Base-by-base conservation (phyloP, 2,797 vertebrate species). In the Chelidonichthys spinosus region DNA sequence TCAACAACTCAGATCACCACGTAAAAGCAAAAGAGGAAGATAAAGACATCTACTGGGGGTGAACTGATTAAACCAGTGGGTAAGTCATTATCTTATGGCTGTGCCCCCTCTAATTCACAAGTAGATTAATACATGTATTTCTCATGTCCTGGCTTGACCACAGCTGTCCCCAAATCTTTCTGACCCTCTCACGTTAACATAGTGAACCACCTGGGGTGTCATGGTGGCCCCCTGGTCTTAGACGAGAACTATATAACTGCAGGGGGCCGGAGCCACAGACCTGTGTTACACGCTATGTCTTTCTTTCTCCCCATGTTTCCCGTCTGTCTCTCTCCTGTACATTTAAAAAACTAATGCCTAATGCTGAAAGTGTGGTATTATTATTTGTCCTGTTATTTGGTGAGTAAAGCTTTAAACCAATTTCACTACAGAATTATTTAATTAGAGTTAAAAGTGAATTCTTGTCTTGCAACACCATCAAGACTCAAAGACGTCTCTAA, bases 381-480 rank as follows among this genome's bases (percentile, higher is more conserved):
- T 5, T 7, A 50, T 18, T 11, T 47, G 44, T 63, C 8, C 2
- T 11, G 5, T n/a, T 36, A 47, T 17, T 61, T 47, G 25, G 25
- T 11, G 50, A 59, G 36, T 73, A 73, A 79, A 50, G 58, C 64
- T 65, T 69, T 42, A 62, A 61, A 72, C 11, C 4, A 1, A 37
- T 3, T 67, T 67, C 11, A 64, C 13, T 36, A 64, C 43, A 58
- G 13, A 67, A 69, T 61, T 56, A 58, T 63, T 72, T 64, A 25
- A 25, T 25, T 72, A 10, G n/a, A 69, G 44, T 58, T 65, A 44
- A 50, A 4, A 47, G 18, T 60, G 8, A 72, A 75, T 4, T 49
- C 32, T 46, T 56, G 15, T 58, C 40, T 68, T 63, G 35, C 42
- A 53, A 39, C 15, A 32, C 53, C 44, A 70, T 40, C 11, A 44